Conservation (phyloP, 2,888 invertebrate genomes). For the Theretra japonica region DNA sequence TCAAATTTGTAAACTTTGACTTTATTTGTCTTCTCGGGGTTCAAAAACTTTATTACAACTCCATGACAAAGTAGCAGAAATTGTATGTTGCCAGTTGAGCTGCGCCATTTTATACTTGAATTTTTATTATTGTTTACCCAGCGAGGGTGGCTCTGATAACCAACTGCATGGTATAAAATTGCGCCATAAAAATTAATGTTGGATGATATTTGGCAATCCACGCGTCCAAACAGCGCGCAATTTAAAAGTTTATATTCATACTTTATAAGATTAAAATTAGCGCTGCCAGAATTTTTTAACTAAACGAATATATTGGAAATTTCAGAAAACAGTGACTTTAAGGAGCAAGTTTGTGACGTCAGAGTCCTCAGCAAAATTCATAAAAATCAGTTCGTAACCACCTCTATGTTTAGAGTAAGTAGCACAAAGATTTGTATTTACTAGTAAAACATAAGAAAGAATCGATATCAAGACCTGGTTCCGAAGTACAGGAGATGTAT, state of each 20-base stretch:
- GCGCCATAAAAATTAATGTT: conserved; percentile 23
- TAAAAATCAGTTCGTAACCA: no score
- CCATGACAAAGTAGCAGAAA: background rate
- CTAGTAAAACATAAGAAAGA: background rate
- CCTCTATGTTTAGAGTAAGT: background rate
- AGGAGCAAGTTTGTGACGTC: no score
- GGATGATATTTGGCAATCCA: conserved; percentile 17
- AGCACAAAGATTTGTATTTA: background rate
- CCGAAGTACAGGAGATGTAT: no score
- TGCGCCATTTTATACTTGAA: background rate
- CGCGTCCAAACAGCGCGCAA: background rate
- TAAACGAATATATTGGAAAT: no score
- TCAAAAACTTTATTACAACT: no score
- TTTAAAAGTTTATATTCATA: conserved; percentile 1
- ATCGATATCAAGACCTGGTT: no score
- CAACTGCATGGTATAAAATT: conserved; percentile 23
- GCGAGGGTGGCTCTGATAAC: background rate
- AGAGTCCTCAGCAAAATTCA: no score
- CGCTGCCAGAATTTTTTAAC: background rate
- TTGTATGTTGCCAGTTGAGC: background rate
- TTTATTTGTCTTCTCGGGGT: no score
- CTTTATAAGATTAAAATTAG: background rate
- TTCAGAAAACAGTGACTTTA: no score
- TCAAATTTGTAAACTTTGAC: no score
- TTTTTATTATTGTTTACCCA: conserved; percentile 2